Evolutionary conservation across 2,797 vertebrate genomes (phyloP).

Genomic region (Pangasius krempfi): DNA sequence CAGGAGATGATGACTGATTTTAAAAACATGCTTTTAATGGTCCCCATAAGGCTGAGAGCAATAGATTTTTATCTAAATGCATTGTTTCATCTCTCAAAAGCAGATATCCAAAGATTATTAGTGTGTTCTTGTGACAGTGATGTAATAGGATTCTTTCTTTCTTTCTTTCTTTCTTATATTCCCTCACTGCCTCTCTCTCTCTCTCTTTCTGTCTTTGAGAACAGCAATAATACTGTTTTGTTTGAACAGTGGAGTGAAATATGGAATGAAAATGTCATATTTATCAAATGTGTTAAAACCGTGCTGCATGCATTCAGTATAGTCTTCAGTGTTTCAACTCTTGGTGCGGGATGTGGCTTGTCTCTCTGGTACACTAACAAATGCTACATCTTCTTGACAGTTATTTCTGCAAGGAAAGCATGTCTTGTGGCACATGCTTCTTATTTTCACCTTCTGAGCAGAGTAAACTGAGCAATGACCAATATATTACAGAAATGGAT

Average conservation of each 20-base stretch:
- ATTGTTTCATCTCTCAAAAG: constrained; percentile 46
- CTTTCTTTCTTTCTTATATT: constrained; percentile 25
- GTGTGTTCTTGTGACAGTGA: constrained; percentile 33
- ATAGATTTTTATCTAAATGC: constrained; percentile 54
- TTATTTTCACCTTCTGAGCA: not conserved
- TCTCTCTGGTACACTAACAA: not conserved
- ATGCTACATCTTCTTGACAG: not conserved
- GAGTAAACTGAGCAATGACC: not conserved
- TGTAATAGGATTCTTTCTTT: constrained; percentile 37
- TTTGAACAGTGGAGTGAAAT: constrained; percentile 18
- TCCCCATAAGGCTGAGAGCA: constrained; percentile 9
- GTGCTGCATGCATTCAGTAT: not conserved
- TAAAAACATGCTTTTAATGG: not conserved
- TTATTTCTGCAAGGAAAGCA: not conserved
- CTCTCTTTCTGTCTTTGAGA: constrained; percentile 11
- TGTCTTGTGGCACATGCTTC: not conserved
- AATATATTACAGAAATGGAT: not conserved
- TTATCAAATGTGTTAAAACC: constrained; percentile 48
- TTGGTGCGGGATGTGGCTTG: not conserved
- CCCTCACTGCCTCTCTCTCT: not conserved
- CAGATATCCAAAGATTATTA: constrained; percentile 53
- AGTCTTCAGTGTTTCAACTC: not conserved
- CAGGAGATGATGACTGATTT: constrained; percentile 44
- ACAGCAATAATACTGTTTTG: constrained; percentile 36
- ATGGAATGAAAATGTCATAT: constrained; percentile 39